phyloP scores from a whole-genome alignment of 2,113 vertebrate species.

The Urocolius indicus region DNA sequence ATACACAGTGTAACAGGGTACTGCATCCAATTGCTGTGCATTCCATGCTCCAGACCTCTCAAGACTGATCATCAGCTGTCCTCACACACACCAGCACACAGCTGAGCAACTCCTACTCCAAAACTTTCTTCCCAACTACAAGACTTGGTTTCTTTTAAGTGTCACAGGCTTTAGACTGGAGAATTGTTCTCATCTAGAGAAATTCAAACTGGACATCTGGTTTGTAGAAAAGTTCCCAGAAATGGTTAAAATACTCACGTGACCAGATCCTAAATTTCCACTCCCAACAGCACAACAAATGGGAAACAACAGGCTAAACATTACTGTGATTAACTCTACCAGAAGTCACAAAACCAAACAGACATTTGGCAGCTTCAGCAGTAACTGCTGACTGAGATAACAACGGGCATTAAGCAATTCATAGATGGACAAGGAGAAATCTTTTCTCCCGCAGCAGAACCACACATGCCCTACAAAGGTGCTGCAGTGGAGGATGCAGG shows the following conservation, averaged over 20 bases:
- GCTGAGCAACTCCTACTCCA: not conserved
- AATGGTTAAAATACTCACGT: not conserved
- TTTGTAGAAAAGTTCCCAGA: not conserved
- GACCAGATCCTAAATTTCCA: not conserved
- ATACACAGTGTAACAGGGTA: accelerated
- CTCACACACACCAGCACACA: not conserved
- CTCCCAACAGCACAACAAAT: not conserved
- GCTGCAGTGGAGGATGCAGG: accelerated
- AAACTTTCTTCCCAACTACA: not conserved
- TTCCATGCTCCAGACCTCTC: not conserved
- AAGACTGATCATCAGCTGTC: not conserved
- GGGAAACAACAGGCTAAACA: not conserved
- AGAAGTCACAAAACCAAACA: not conserved
- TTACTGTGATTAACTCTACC: not conserved
- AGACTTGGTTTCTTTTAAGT: not conserved
- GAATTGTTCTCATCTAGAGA: not conserved
- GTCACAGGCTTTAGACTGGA: not conserved
- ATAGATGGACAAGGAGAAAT: not conserved
- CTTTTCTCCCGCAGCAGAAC: not conserved
- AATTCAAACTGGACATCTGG: not conserved
- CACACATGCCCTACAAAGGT: not conserved
- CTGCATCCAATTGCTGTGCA: accelerated
- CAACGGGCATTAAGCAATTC: not conserved
- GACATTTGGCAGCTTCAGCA: not conserved
- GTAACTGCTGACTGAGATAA: constrained; percentile 12